phyloP scores from a whole-genome alignment of 2,113 vertebrate species.

The Morone chrysops region DNA sequence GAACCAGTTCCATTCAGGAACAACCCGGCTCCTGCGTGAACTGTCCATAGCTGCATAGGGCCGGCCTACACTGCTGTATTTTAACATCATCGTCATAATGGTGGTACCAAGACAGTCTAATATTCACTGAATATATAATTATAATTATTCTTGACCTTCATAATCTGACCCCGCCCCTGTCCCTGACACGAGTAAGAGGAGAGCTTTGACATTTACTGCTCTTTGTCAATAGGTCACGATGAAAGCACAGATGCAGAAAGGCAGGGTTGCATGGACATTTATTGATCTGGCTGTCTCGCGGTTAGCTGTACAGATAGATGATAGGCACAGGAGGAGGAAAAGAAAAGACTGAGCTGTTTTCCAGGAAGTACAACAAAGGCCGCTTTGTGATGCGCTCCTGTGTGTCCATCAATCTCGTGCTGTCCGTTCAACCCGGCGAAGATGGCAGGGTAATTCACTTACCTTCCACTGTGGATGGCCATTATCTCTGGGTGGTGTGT shows the following conservation, averaged over 20 bases:
- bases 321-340: slow-evolving; percentile 56
- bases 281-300: slow-evolving; percentile 72
- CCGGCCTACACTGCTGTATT: too few relatives aligned
- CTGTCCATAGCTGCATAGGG: too few relatives aligned
- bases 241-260: slow-evolving; percentile 61
- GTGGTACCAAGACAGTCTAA: too few relatives aligned
- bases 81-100: too few relatives aligned
- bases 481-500: slow-evolving; percentile 73
- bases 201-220: slow-evolving; percentile 78
- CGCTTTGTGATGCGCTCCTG: slow-evolving; percentile 27
- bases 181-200: slow-evolving; percentile 70
- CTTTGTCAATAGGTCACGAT: slow-evolving; percentile 79
- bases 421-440: slow-evolving; percentile 44
- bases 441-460: slow-evolving; percentile 75
- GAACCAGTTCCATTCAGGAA: too few relatives aligned
- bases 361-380: slow-evolving; percentile 64
- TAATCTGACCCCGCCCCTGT: slow-evolving; percentile 54
- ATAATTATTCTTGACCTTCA: slow-evolving; percentile 69
- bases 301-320: slow-evolving; percentile 68
- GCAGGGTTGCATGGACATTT: slow-evolving; percentile 60
- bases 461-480: slow-evolving; percentile 63
- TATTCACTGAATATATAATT: too few relatives aligned
- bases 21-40: too few relatives aligned
- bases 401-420: slow-evolving; percentile 54
- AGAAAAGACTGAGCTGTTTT: slow-evolving; percentile 37